phyloP scores from a whole-genome alignment of 1,140 invertebrate genomes.

The Andricus grossulariae region DNA sequence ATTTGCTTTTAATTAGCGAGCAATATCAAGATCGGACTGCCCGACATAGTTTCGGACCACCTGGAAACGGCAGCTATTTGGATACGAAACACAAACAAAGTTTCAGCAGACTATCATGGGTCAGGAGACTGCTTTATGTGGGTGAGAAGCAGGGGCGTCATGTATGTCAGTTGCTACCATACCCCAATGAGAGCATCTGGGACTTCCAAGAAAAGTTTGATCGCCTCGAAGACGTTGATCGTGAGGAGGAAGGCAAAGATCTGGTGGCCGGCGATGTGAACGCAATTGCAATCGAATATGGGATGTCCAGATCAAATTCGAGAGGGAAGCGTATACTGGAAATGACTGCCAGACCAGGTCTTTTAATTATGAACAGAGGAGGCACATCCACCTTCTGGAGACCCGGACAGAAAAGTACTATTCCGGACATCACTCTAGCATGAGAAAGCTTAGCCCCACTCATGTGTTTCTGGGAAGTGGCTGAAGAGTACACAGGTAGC shows the following conservation, averaged over 20 bases:
- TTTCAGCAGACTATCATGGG: slow-evolving; percentile 4
- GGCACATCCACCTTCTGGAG: slow-evolving; percentile 39
- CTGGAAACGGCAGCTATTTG: slow-evolving; percentile 42
- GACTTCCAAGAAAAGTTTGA: slow-evolving; percentile 35
- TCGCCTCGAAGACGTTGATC: slow-evolving; percentile 21
- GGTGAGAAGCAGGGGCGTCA: slow-evolving; percentile 34
- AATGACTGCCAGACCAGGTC: slow-evolving; percentile 41
- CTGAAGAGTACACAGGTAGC: slow-evolving; percentile 40
- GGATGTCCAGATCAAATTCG: slow-evolving; percentile 38
- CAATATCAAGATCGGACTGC: slow-evolving; percentile 29
- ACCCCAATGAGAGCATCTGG: slow-evolving; percentile 41
- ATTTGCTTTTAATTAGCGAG: slow-evolving; percentile 36
- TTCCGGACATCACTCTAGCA: slow-evolving; percentile 39
- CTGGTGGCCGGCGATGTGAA: slow-evolving; percentile 52
- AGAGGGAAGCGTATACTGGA: slow-evolving; percentile 45
- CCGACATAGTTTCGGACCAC: slow-evolving; percentile 32
- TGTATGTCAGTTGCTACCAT: slow-evolving; percentile 44
- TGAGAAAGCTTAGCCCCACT: background rate
- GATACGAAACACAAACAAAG: slow-evolving; percentile 10
- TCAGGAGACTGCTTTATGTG: slow-evolving; percentile 42
- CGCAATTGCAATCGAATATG: slow-evolving; percentile 48
- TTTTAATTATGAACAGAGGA: slow-evolving; percentile 44
- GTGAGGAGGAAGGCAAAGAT: slow-evolving; percentile 4
- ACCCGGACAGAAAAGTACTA: slow-evolving; percentile 35
- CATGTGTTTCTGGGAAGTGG: slow-evolving; percentile 16